A percentile compares a stretch with the other conserved stretches of the same genome.
Conservation (phyloP, 2,888 invertebrate species). For the Trichogramma evanescens region DNA sequence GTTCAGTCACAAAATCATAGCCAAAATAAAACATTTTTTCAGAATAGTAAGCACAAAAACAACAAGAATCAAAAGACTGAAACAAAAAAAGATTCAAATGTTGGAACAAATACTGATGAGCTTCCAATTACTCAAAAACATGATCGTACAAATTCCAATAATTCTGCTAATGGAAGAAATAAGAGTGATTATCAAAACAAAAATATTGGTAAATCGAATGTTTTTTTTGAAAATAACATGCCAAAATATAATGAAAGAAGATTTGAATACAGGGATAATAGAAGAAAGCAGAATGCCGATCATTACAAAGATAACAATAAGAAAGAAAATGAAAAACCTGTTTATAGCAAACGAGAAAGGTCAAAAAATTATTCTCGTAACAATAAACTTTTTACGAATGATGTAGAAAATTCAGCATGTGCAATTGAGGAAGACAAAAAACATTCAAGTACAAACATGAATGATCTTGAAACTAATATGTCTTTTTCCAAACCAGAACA, state of each 20-base stretch:
- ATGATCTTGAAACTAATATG: conserved; percentile 11
- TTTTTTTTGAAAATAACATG: conserved; percentile 22
- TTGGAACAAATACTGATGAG: conserved; percentile 55
- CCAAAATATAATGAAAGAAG: conserved; percentile 24
- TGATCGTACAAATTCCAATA: conserved; percentile 23
- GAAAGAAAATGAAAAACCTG: conserved; percentile 25
- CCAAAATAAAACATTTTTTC: conserved; percentile 5
- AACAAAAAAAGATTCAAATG: conserved; percentile 44
- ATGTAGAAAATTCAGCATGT: conserved; percentile 5
- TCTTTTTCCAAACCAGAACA: neutral
- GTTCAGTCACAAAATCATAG: too few species aligned
- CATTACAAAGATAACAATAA: conserved; percentile 21
- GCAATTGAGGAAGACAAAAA: conserved; percentile 13
- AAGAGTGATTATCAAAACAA: conserved; percentile 15
- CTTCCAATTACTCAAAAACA: conserved; percentile 49
- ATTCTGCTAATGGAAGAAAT: conserved; percentile 10
- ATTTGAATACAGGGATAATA: conserved; percentile 22
- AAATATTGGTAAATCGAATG: conserved; percentile 8
- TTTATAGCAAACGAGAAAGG: conserved; percentile 24
- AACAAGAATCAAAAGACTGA: conserved; percentile 6
- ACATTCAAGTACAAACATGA: conserved; percentile 9
- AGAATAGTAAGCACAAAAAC: conserved; percentile 18
- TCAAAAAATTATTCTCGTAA: conserved; percentile 13
- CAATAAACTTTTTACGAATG: conserved; percentile 10
- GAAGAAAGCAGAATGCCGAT: conserved; percentile 24